These are phyloP conservation scores for Tapera naevia DNA, from an alignment of 2,797 vertebrate species.

Conservation along the genomic window DNA sequence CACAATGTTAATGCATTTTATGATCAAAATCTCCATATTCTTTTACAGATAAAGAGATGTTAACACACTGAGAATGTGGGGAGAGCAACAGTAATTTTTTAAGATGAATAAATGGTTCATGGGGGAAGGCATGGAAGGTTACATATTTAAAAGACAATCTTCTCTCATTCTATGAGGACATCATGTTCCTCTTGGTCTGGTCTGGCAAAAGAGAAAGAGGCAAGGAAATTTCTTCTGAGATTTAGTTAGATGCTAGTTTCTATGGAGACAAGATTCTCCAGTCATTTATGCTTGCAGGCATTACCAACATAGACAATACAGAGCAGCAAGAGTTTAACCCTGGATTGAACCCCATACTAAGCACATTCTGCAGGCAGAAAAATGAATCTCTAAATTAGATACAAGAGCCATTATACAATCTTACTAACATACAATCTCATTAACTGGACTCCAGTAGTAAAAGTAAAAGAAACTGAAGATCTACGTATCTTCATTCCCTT, in stretches of 20 bases:
- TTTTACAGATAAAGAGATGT: background rate
- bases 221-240: conserved; percentile 34
- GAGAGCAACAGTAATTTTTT: background rate
- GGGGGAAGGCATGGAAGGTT: background rate
- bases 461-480: background rate
- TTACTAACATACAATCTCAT: conserved; percentile 20
- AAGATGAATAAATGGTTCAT: background rate
- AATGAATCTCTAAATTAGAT: conserved; percentile 51
- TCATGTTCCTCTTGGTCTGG: conserved; percentile 25
- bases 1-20: background rate
- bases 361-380: conserved; percentile 29
- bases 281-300: conserved; percentile 60
- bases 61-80: background rate
- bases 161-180: conserved; percentile 2
- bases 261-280: conserved; percentile 64
- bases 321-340: conserved; percentile 60
- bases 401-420: conserved; percentile 20
- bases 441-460: conserved; percentile 21
- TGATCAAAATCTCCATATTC: background rate
- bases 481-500: background rate
- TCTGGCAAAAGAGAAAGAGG: conserved; percentile 25
- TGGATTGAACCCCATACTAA: conserved; percentile 40
- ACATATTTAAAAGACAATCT: background rate
- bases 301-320: conserved; percentile 50
- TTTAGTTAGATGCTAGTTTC: conserved; percentile 62